A percentile compares a stretch with the other conserved stretches of the same genome.
Evolutionary conservation across 2,888 invertebrate species (phyloP).

Genomic region (Spisula subtruncata): DNA sequence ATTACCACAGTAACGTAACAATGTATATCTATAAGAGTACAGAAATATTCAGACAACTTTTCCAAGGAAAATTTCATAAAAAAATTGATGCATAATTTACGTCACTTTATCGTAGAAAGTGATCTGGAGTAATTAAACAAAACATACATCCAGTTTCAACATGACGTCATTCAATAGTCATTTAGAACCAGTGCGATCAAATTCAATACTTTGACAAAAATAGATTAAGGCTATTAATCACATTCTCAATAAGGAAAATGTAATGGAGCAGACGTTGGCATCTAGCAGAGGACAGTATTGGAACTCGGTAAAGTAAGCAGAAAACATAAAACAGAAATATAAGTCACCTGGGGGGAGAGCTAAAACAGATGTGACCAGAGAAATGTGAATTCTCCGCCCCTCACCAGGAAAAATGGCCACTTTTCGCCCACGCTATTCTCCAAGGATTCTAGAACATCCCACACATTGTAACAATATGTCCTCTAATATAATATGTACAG

Average conservation of each 20-base stretch:
- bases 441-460: neutral
- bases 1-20: neutral
- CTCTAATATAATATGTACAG: neutral
- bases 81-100: slow-evolving; percentile 9
- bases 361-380: slow-evolving; percentile 2
- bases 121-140: slow-evolving; percentile 13
- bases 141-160: slow-evolving; percentile 9
- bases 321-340: slow-evolving; percentile 1
- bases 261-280: slow-evolving; percentile 12
- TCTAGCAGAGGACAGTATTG: slow-evolving; percentile 2
- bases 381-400: neutral
- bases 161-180: slow-evolving; percentile 29
- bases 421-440: neutral
- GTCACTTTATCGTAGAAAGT: slow-evolving; percentile 11
- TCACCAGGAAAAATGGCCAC: neutral
- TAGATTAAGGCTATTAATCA: slow-evolving; percentile 25
- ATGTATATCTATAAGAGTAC: neutral
- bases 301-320: neutral
- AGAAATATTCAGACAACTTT: neutral
- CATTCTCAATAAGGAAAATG: slow-evolving; percentile 29
- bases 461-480: slow-evolving; percentile 2
- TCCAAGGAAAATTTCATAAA: slow-evolving; percentile 15
- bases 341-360: slow-evolving; percentile 21
- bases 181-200: slow-evolving; percentile 21
- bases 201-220: slow-evolving; percentile 24